Percentiles rank a stretch among this genome's conserved stretches.
Conservation (phyloP, 2,797 vertebrate species). For the Sebastes flavidus region DNA sequence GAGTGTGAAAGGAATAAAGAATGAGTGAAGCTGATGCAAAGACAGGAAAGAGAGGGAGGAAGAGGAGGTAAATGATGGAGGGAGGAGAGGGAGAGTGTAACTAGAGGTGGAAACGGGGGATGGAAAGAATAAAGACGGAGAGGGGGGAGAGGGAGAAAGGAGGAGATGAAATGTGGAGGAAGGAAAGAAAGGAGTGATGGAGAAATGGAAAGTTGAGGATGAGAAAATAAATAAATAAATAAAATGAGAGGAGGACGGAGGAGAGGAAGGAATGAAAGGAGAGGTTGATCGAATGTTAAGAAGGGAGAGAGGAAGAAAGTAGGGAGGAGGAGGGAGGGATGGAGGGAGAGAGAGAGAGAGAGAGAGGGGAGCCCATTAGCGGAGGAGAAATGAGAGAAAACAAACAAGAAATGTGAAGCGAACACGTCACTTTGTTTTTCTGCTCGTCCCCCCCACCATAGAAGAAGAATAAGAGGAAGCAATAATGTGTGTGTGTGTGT, state of each 20-base stretch:
- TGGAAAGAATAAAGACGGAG: background rate
- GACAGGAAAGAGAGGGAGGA: too few species aligned
- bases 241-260: background rate
- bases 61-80: too few species aligned
- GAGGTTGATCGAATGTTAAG: background rate
- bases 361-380: conserved; percentile 46
- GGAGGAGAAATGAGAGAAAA: conserved; percentile 74
- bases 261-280: background rate
- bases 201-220: background rate
- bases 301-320: conserved; percentile 53
- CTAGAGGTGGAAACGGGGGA: background rate
- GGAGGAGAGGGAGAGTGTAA: background rate
- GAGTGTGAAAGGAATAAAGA: too few species aligned
- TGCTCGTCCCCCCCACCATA: conserved; percentile 7
- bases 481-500: conserved; percentile 43
- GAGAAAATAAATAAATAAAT: background rate
- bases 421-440: conserved; percentile 61
- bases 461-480: conserved; percentile 74
- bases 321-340: conserved; percentile 45
- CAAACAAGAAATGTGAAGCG: conserved; percentile 59
- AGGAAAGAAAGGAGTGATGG: conserved; percentile 27
- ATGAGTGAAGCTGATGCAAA: too few species aligned
- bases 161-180: conserved; percentile 24
- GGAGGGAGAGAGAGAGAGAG: conserved; percentile 33
- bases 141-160: background rate